A percentile compares a stretch with the other conserved stretches of the same genome.
Conservation (phyloP, 2,888 invertebrate species). For the Philereme transversata region DNA sequence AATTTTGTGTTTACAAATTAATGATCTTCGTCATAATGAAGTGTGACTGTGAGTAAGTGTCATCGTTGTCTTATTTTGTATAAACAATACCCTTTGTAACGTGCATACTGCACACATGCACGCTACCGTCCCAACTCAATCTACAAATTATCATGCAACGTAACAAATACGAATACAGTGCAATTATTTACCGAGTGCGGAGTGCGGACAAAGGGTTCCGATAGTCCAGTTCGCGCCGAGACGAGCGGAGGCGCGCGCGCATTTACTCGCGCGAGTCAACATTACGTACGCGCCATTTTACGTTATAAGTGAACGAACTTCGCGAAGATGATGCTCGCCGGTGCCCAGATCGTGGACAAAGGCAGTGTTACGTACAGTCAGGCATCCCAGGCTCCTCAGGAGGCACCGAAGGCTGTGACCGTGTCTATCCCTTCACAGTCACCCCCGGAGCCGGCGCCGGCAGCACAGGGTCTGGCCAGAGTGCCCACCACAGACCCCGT, state of each 20-base stretch:
- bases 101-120: constrained; percentile 33
- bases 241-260: constrained; percentile 57
- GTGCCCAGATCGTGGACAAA: constrained; percentile 71
- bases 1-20: constrained; percentile 9
- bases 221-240: constrained; percentile 42
- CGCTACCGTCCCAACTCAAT: constrained; percentile 45
- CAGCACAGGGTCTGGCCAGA: constrained; percentile 50
- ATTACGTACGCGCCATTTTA: constrained; percentile 58
- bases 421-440: constrained; percentile 33
- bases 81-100: constrained; percentile 41
- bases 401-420: constrained; percentile 9
- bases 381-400: constrained; percentile 1
- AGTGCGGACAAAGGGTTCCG: constrained; percentile 58
- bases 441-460: constrained; percentile 21
- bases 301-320: constrained; percentile 40
- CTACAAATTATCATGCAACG: constrained; percentile 56
- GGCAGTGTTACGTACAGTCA: constrained; percentile 60
- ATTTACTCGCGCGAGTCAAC: constrained; percentile 56
- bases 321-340: constrained; percentile 73
- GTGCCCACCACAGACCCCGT: constrained; percentile 78
- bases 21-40: constrained; percentile 14
- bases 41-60: constrained; percentile 9
- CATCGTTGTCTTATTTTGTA: constrained; percentile 25
- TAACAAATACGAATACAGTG: constrained; percentile 51
- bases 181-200: constrained; percentile 54